phyloP scores from a whole-genome alignment of 53 echinoderm and acorn worm species.

The Holothuria leucospilota region DNA sequence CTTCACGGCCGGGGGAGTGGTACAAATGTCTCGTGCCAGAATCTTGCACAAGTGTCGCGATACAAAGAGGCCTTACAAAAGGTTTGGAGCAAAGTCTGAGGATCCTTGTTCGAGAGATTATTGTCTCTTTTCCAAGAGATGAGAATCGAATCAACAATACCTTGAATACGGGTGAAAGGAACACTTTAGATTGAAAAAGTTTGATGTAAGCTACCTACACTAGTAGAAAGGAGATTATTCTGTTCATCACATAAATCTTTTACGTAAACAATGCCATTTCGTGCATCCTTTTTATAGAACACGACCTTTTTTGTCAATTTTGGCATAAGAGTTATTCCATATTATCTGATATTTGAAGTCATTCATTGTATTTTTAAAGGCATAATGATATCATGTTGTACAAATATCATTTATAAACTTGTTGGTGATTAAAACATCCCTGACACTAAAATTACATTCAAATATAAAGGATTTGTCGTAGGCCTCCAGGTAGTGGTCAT shows the following conservation, averaged over 20 bases:
- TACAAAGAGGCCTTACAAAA: too few relatives aligned
- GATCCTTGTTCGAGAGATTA: neutral
- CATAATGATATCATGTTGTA: neutral
- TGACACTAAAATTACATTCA: neutral
- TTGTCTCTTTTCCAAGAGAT: neutral
- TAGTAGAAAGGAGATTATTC: too few relatives aligned
- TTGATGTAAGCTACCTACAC: too few relatives aligned
- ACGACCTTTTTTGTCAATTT: neutral
- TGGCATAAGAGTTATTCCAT: neutral
- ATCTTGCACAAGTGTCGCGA: neutral
- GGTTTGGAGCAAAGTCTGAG: too few relatives aligned
- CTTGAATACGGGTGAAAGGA: neutral
- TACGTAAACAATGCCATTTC: neutral
- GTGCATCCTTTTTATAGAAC: neutral
- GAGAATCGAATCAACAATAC: too few relatives aligned
- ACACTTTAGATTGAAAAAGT: neutral
- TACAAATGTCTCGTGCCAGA: neutral
- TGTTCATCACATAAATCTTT: neutral
- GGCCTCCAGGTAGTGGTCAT: neutral
- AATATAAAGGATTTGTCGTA: neutral
- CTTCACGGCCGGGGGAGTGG: neutral
- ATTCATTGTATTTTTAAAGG: neutral
- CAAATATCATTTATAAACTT: slow-evolving; percentile 5
- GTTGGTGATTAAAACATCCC: neutral
- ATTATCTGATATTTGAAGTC: neutral